phyloP scores from a whole-genome alignment of 2,113 vertebrate species.

The Azemiops feae region DNA sequence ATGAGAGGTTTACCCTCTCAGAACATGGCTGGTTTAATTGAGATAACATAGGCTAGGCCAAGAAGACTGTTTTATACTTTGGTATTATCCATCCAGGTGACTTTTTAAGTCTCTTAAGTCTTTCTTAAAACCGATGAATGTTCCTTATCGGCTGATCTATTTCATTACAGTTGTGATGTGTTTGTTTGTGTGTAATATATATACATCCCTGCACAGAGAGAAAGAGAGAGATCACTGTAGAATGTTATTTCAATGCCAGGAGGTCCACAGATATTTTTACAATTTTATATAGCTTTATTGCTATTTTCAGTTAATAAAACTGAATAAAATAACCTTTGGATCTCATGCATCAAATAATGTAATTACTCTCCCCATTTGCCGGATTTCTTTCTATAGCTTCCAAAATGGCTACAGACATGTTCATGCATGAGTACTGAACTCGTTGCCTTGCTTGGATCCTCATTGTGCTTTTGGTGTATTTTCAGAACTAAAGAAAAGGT shows the following conservation, averaged over 20 bases:
- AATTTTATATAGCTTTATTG: neutral
- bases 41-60: neutral
- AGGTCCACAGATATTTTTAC: neutral
- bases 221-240: neutral
- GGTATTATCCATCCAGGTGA: neutral
- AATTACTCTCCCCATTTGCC: neutral
- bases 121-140: neutral
- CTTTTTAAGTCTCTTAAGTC: neutral
- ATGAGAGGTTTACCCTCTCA: neutral
- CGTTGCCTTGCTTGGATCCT: neutral
- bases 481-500: neutral
- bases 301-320: neutral
- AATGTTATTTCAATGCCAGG: neutral
- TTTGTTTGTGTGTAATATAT: neutral
- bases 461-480: neutral
- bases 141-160: neutral
- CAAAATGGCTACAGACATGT: neutral
- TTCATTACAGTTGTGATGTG: neutral
- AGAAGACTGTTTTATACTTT: neutral
- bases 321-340: neutral
- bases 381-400: neutral
- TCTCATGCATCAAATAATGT: neutral
- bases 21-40: neutral
- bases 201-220: neutral
- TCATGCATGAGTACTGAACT: neutral